Conservation (phyloP, 2,113 vertebrate species). For the Craseonycteris thonglongyai region DNA sequence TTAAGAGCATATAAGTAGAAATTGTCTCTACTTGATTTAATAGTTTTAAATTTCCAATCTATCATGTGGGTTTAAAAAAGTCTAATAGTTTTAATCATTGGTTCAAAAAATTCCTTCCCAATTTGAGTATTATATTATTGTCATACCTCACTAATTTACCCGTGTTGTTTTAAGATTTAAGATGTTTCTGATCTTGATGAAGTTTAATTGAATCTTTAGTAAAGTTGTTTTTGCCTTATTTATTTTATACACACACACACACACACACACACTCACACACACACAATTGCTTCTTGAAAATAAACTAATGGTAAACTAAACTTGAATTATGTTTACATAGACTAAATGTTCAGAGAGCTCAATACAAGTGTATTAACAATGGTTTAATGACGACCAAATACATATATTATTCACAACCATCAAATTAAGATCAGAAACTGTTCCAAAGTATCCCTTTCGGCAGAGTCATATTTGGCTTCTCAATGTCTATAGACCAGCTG, state of each 20-base stretch:
- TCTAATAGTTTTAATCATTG: not conserved
- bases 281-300: not conserved
- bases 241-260: not conserved
- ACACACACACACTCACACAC: not conserved
- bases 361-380: not conserved
- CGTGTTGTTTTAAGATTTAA: not conserved
- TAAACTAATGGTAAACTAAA: not conserved
- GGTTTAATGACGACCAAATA: not conserved
- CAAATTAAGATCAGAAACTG: not conserved
- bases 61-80: not conserved
- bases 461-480: slow-evolving; percentile 27
- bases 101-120: not conserved
- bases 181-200: not conserved
- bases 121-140: not conserved
- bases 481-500: not conserved
- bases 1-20: not conserved
- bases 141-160: not conserved
- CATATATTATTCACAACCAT: not conserved
- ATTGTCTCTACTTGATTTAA: not conserved
- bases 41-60: not conserved
- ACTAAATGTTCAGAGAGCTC: not conserved
- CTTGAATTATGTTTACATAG: not conserved
- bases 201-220: not conserved
- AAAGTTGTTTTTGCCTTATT: not conserved
- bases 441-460: not conserved